Conservation (phyloP, 2,113 vertebrate species). For the Laticauda laticaudata region DNA sequence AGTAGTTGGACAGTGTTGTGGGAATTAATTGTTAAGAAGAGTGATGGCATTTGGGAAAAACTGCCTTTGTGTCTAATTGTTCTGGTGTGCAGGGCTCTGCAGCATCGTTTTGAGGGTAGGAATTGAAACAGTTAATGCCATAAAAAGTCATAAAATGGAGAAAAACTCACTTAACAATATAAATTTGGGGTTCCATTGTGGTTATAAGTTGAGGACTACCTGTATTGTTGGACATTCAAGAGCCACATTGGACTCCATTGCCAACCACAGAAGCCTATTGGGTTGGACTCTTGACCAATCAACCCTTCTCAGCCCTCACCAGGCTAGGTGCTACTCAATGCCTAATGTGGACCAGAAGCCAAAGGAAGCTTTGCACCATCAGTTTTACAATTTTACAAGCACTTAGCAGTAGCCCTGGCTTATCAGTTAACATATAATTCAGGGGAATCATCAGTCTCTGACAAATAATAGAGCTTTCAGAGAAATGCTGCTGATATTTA, state of each 20-base stretch:
- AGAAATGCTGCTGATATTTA: not conserved
- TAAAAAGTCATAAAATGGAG: too few relatives aligned
- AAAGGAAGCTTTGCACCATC: not conserved
- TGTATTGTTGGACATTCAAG: not conserved
- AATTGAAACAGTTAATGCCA: too few relatives aligned
- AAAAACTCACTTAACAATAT: too few relatives aligned
- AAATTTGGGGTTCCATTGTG: too few relatives aligned
- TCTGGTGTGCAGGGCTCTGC: too few relatives aligned
- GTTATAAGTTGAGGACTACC: too few relatives aligned
- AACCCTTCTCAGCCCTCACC: not conserved
- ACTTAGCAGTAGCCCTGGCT: not conserved
- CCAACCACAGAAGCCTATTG: not conserved
- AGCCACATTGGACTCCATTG: not conserved
- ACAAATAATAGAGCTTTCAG: not conserved
- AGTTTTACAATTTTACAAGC: not conserved
- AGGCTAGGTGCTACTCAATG: not conserved
- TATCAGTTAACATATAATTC: not conserved
- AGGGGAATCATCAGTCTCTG: not conserved
- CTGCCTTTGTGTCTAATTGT: too few relatives aligned
- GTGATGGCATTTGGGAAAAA: too few relatives aligned
- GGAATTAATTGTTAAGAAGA: too few relatives aligned
- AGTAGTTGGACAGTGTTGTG: too few relatives aligned
- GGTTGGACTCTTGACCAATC: not conserved
- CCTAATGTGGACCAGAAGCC: not conserved
- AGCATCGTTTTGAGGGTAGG: too few relatives aligned